Conservation (phyloP, 2,888 invertebrate species). For the Polydesmus complanatus region DNA sequence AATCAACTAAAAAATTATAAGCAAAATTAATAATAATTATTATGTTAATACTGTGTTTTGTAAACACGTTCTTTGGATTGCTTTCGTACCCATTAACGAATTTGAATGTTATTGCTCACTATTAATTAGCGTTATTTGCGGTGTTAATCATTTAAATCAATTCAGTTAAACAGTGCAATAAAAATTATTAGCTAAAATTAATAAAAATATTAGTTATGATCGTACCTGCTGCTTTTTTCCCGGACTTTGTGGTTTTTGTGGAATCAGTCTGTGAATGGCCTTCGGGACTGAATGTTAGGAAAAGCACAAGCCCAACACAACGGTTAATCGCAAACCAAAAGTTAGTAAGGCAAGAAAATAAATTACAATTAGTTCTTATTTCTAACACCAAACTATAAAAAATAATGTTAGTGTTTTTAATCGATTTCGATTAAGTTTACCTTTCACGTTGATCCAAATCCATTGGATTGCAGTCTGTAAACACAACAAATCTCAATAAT, state of each 20-base stretch:
- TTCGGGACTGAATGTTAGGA: constrained; percentile 10
- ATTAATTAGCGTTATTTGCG: too few species aligned
- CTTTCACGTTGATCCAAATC: constrained; percentile 15
- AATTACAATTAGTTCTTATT: not conserved
- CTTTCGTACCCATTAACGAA: too few species aligned
- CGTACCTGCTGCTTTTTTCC: constrained; percentile 15
- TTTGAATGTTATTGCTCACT: too few species aligned
- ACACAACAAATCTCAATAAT: not conserved
- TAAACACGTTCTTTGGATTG: too few species aligned
- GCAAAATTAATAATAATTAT: too few species aligned
- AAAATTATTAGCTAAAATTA: too few species aligned
- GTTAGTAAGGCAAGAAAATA: not conserved
- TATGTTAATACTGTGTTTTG: too few species aligned
- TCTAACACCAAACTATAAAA: not conserved
- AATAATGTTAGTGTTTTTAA: not conserved
- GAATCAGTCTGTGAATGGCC: constrained; percentile 12
- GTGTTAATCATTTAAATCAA: too few species aligned
- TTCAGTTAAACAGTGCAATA: not conserved
- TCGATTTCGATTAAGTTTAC: not conserved
- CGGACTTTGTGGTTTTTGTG: constrained; percentile 4
- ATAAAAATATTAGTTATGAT: too few species aligned
- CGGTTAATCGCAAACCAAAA: not conserved
- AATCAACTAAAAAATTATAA: too few species aligned
- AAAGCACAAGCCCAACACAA: not conserved
- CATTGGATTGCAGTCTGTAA: constrained; percentile 13